Evolutionary conservation across 2,888 invertebrate genomes (phyloP).

Genomic region (Chrysolina haemoptera): DNA sequence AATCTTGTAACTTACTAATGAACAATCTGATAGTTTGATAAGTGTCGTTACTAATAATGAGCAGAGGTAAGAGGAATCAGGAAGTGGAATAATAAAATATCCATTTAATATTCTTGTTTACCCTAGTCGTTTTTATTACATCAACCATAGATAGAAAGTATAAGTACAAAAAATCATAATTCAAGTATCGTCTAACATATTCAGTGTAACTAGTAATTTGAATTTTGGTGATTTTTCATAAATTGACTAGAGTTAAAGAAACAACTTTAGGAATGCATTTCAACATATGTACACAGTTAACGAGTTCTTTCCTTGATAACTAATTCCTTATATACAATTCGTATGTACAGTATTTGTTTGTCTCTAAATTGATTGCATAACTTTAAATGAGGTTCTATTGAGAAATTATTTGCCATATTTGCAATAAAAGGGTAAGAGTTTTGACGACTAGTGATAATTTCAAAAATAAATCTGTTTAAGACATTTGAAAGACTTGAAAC

Average conservation of each 20-base stretch:
- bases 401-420: no score
- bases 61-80: not conserved
- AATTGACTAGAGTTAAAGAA: conserved; percentile 63
- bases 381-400: not conserved
- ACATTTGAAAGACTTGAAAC: no score
- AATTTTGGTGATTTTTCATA: conserved; percentile 42
- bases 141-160: conserved; percentile 63
- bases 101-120: conserved; percentile 50
- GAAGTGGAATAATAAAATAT: conserved; percentile 25
- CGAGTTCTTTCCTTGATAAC: conserved; percentile 13
- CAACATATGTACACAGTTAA: conserved; percentile 60
- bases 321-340: conserved; percentile 25
- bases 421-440: no score
- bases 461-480: no score
- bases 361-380: conserved; percentile 8
- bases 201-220: conserved; percentile 32
- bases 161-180: conserved; percentile 60
- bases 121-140: conserved; percentile 67
- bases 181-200: conserved; percentile 49
- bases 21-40: no score
- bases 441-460: no score
- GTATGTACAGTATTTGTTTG: conserved; percentile 27
- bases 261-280: conserved; percentile 66
- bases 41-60: no score
- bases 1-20: no score